These are phyloP conservation scores for Corythornis madagascariensis DNA, from an alignment of 2,113 vertebrate genomes.

Conservation along the genomic window DNA sequence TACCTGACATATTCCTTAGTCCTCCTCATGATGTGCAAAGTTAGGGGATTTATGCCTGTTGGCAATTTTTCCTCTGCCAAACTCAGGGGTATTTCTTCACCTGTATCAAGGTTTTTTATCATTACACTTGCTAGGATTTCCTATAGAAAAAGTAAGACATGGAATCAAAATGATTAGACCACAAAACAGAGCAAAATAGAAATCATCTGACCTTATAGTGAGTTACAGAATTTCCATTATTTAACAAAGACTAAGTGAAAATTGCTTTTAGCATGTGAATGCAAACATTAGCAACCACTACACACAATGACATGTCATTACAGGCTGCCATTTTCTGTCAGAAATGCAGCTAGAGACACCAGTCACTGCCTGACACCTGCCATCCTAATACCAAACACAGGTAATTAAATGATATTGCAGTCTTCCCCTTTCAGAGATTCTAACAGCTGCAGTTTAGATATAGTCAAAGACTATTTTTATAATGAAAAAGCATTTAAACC, in stretches of 20 bases:
- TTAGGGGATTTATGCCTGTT: slow-evolving; percentile 96
- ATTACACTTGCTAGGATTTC: slow-evolving; percentile 99
- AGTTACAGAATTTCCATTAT: neutral
- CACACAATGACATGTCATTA: neutral
- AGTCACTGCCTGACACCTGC: neutral
- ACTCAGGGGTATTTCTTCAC: slow-evolving; percentile 97
- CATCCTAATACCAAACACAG: neutral
- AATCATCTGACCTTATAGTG: neutral
- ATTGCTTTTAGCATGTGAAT: neutral
- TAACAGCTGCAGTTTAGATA: neutral
- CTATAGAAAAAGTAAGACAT: slow-evolving; percentile 67
- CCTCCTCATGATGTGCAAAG: slow-evolving; percentile 98
- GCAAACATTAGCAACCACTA: neutral
- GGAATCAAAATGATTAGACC: neutral
- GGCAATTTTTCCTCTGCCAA: slow-evolving; percentile 97
- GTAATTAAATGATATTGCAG: neutral
- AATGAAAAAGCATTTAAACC: neutral
- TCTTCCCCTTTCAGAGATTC: neutral
- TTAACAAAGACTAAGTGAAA: neutral
- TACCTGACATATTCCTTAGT: slow-evolving; percentile 99
- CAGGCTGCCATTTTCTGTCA: neutral
- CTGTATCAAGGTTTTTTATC: slow-evolving; percentile 99
- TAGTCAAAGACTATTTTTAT: neutral
- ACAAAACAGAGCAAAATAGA: neutral
- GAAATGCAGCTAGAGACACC: neutral